Base-by-base conservation (phyloP, 53 echinoderm and acorn worm species). In the Actinopyga echinites region DNA sequence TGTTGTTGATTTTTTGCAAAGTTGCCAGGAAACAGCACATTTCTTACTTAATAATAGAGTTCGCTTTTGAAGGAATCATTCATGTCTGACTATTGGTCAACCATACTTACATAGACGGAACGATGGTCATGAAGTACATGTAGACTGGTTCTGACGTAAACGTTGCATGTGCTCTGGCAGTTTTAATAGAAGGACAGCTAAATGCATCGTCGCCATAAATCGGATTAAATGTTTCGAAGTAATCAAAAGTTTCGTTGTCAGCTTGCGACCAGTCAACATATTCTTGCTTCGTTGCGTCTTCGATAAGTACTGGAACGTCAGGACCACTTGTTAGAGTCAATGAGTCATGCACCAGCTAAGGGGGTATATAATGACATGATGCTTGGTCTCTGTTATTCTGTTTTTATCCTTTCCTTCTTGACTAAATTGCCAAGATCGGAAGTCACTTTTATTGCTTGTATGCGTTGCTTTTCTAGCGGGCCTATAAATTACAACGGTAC, bases 71-170 rank as follows among this genome's bases (percentile, higher is more conserved):
- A n/a, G n/a, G n/a, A n/a, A n/a, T n/a, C n/a, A n/a, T n/a, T n/a
- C n/a, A n/a, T n/a, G n/a, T n/a, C n/a, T n/a, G n/a, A n/a, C n/a
- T n/a, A n/a, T n/a, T n/a, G n/a, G n/a, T n/a, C 57, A 86, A 64
- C 82, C 69, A 90, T 8, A 90, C 86, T 11, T 89, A 94, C 69
- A 83, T 59, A 2, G 94, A 79, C 4, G 94, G 86, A 10, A 86
- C 79, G 37, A 91, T 83, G 20, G 94, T 94, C 94, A 94, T 94
- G 53, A 89, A 65, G 80, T 94, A 94, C 0, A 84, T 69, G 75
- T 83, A 94, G 26, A 71, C 42, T 15, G 52, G 82, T 86, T 58
- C 74, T 62, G 83, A 74, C 29, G 83, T 83, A 8, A 28, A 38
- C 62, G 31, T 49, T 6, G 74, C 74, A 42, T 88, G 88, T 38